A percentile compares a stretch with the other conserved stretches of the same genome.
These are phyloP conservation scores for Phengaris alcon DNA, from an alignment of 2,888 invertebrate species.

Conservation along the genomic window DNA sequence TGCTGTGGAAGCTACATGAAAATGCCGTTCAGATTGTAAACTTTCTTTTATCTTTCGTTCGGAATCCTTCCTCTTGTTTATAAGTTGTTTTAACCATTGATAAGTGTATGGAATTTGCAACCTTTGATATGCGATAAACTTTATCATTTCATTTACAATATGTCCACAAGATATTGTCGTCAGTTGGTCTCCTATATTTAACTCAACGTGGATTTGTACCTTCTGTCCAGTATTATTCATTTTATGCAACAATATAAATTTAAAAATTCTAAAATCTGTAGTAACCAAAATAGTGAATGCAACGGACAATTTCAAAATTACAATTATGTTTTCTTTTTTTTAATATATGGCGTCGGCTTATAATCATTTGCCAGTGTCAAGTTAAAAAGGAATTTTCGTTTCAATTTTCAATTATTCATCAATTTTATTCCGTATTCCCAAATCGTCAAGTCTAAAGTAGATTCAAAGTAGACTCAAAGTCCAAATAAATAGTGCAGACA, in stretches of 20 bases:
- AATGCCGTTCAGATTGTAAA: slow-evolving; percentile 67
- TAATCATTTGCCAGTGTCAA: no score
- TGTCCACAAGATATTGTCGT: slow-evolving; percentile 79
- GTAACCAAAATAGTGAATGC: no score
- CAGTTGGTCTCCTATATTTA: slow-evolving; percentile 73
- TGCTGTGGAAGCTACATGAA: slow-evolving; percentile 61
- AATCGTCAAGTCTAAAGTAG: no score
- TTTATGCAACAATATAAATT: background rate
- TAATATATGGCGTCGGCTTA: no score
- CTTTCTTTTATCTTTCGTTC: slow-evolving; percentile 53
- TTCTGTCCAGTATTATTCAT: slow-evolving; percentile 29
- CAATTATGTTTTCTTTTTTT: no score
- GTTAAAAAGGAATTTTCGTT: no score
- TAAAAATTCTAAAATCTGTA: no score
- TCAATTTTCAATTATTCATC: no score
- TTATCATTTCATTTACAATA: slow-evolving; percentile 77
- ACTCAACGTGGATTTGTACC: slow-evolving; percentile 43
- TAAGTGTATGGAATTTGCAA: slow-evolving; percentile 76
- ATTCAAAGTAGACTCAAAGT: no score
- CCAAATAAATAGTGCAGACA: no score
- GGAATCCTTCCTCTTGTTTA: slow-evolving; percentile 57
- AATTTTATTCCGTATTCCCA: no score
- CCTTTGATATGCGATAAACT: slow-evolving; percentile 78
- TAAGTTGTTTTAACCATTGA: slow-evolving; percentile 70
- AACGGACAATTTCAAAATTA: no score